Conservation (phyloP, 2,888 invertebrate species). For the Ennomos fuscantarius region DNA sequence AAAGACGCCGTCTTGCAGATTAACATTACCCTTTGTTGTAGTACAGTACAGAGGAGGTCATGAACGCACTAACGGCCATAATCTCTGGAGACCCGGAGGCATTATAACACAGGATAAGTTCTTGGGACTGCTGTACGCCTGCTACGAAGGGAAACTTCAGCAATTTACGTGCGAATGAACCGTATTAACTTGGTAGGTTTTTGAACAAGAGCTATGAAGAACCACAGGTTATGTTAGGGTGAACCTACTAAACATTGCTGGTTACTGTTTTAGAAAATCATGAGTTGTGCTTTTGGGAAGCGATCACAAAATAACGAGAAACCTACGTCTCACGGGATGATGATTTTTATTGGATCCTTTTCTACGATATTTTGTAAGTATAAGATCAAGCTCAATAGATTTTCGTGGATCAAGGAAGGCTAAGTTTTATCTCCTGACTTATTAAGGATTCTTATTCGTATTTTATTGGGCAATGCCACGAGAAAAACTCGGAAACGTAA, state of each 20-base stretch:
- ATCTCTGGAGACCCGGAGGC: conserved; percentile 57
- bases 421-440: too few species aligned
- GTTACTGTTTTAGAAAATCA: neutral
- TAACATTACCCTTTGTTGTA: conserved; percentile 51
- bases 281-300: too few species aligned
- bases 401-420: too few species aligned
- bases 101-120: conserved; percentile 55
- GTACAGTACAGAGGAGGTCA: conserved; percentile 37
- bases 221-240: conserved; percentile 23
- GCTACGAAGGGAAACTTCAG: conserved; percentile 53
- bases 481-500: too few species aligned
- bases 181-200: conserved; percentile 48
- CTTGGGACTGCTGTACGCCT: conserved; percentile 48
- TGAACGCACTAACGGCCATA: conserved; percentile 54
- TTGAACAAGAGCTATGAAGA: conserved; percentile 40
- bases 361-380: neutral
- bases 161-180: conserved; percentile 54
- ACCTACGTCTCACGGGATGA: too few species aligned
- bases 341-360: too few species aligned
- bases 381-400: neutral
- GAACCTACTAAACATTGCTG: neutral
- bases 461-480: too few species aligned
- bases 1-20: conserved; percentile 38
- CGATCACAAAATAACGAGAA: too few species aligned
- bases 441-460: too few species aligned